Conservation (phyloP, 1,140 invertebrate genomes). For the Linepithema humile region DNA sequence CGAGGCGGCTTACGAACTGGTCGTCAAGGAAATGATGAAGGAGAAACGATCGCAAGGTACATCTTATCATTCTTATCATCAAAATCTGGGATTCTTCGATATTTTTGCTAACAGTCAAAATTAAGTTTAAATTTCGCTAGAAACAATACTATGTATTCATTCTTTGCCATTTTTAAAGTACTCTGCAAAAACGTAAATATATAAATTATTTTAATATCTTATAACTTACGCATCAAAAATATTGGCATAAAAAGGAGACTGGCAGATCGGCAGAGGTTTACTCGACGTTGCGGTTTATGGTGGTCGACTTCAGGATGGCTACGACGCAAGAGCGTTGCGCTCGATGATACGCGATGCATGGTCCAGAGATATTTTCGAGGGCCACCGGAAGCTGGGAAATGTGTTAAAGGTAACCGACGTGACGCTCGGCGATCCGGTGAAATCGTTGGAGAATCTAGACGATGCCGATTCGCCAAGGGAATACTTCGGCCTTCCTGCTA, state of each 20-base stretch:
- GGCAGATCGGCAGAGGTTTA: constrained; percentile 92
- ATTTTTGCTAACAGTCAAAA: no score
- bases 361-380: constrained; percentile 86
- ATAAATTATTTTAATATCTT: background rate
- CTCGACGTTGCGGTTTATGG: constrained; percentile 94
- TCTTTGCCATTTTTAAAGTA: no score
- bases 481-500: constrained; percentile 92
- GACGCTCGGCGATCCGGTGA: constrained; percentile 86
- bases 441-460: constrained; percentile 87
- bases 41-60: constrained; percentile 59
- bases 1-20: constrained; percentile 90
- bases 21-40: constrained; percentile 86
- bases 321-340: constrained; percentile 90
- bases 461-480: constrained; percentile 88
- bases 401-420: constrained; percentile 84
- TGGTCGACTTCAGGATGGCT: constrained; percentile 92
- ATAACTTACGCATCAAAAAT: background rate
- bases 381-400: constrained; percentile 85
- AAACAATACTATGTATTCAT: no score
- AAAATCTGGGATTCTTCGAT: no score
- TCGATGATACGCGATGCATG: constrained; percentile 92
- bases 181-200: background rate
- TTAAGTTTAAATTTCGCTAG: no score
- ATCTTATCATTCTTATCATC: background rate
- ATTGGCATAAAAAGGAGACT: constrained; percentile 81